phyloP scores from a whole-genome alignment of 2,113 vertebrate species.

The Plectropomus leopardus region DNA sequence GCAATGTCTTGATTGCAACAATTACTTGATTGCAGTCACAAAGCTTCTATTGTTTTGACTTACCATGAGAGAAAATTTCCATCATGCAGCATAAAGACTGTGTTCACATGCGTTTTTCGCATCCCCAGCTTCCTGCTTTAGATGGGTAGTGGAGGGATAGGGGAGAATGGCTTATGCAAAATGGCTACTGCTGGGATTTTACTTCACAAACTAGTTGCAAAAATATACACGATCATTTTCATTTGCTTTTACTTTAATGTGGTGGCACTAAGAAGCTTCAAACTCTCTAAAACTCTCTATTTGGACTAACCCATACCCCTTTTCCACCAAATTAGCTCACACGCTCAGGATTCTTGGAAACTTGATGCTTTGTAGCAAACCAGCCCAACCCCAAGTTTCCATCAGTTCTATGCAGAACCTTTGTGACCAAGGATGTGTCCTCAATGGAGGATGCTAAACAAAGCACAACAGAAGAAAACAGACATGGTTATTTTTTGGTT shows the following conservation, averaged over 20 bases:
- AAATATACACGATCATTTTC: not conserved
- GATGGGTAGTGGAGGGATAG: not conserved
- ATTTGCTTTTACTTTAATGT: constrained; percentile 18
- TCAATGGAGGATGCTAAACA: too few species aligned
- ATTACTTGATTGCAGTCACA: constrained; percentile 8
- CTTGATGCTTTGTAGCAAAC: too few species aligned
- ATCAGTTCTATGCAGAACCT: too few species aligned
- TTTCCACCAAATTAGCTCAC: too few species aligned
- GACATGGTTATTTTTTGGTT: too few species aligned
- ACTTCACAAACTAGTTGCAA: not conserved
- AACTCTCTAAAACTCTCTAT: not conserved
- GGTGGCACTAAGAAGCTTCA: not conserved
- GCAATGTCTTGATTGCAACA: constrained; percentile 34
- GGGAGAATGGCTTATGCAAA: not conserved
- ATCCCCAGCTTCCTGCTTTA: constrained; percentile 14
- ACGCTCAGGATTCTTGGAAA: too few species aligned
- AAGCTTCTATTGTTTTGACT: constrained; percentile 25
- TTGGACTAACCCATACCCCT: too few species aligned
- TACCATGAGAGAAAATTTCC: not conserved
- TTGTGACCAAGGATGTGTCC: too few species aligned
- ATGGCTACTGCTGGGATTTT: constrained; percentile 1
- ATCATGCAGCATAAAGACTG: not conserved
- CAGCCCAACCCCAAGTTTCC: too few species aligned
- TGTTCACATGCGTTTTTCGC: not conserved
- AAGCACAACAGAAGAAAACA: too few species aligned